phyloP scores from a whole-genome alignment of 2,113 vertebrate species.

The Lampris incognitus region DNA sequence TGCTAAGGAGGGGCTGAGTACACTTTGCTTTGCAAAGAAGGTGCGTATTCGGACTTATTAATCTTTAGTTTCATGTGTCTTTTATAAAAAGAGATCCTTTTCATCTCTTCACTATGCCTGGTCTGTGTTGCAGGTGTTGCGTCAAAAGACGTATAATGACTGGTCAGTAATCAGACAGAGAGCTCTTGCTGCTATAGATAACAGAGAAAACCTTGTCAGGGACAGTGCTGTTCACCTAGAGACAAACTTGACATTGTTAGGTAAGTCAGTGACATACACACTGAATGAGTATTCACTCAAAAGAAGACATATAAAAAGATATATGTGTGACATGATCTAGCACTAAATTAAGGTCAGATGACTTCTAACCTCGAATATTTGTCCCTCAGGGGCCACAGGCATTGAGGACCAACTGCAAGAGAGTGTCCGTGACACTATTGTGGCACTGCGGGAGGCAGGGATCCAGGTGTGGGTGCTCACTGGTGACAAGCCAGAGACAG shows the following conservation, averaged over 20 bases:
- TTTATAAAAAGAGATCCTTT: background rate
- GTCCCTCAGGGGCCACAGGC: constrained; percentile 89
- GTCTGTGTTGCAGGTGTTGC: constrained; percentile 83
- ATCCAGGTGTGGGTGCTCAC: constrained; percentile 95
- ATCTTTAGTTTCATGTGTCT: background rate
- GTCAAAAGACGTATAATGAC: constrained; percentile 82
- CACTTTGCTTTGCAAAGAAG: constrained; percentile 93
- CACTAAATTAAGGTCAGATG: constrained; percentile 9
- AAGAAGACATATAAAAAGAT: background rate
- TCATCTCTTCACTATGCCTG: constrained; percentile 10
- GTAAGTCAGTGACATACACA: constrained; percentile 42
- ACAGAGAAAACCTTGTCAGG: constrained; percentile 72
- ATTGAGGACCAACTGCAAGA: constrained; percentile 97
- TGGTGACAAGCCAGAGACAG: constrained; percentile 96
- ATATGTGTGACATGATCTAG: constrained; percentile 12
- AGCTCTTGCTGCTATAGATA: constrained; percentile 84
- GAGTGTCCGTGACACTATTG: constrained; percentile 89
- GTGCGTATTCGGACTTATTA: constrained; percentile 66
- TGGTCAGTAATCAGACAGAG: constrained; percentile 88
- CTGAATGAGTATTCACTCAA: too few species aligned
- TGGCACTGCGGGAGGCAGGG: constrained; percentile 90
- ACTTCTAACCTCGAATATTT: constrained; percentile 26
- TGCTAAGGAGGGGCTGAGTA: constrained; percentile 89
- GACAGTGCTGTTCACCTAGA: constrained; percentile 67
- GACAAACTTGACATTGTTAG: constrained; percentile 70